These are phyloP conservation scores for Heliopora coerulea DNA, from an alignment of 92 coral and sea anemone genomes.

Conservation along the genomic window DNA sequence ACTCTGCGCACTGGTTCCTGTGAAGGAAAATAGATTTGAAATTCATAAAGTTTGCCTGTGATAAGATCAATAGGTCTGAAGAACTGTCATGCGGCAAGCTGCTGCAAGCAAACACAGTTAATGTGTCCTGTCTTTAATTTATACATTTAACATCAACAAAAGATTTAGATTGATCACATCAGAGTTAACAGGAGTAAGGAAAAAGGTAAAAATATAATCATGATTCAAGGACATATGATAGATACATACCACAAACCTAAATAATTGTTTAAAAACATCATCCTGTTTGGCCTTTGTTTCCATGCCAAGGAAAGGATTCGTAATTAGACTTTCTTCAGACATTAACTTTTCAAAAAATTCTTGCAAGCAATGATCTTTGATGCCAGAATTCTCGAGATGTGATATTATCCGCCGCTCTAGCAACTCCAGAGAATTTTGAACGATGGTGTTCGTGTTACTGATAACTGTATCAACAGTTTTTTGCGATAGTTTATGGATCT, in stretches of 20 bases:
- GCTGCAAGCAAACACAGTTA: too few species aligned
- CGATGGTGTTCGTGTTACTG: slow-evolving; percentile 41
- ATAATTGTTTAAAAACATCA: slow-evolving; percentile 40
- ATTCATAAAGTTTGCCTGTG: neutral
- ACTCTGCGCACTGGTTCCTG: slow-evolving; percentile 44
- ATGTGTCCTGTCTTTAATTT: too few species aligned
- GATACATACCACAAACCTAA: slow-evolving; percentile 53
- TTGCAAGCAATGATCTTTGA: slow-evolving; percentile 23
- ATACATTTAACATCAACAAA: too few species aligned
- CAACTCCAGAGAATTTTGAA: slow-evolving; percentile 30
- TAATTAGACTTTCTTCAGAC: slow-evolving; percentile 34
- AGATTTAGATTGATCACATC: too few species aligned
- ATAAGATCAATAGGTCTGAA: too few species aligned
- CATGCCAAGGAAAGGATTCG: slow-evolving; percentile 51
- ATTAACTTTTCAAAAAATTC: slow-evolving; percentile 37
- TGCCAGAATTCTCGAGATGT: slow-evolving; percentile 24
- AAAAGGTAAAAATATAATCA: too few species aligned
- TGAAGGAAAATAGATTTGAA: too few species aligned
- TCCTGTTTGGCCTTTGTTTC: slow-evolving; percentile 48
- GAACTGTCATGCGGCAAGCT: too few species aligned
- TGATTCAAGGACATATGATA: too few species aligned
- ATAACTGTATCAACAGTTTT: slow-evolving; percentile 43
- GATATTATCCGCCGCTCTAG: slow-evolving; percentile 21
- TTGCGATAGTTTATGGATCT: slow-evolving; percentile 44
- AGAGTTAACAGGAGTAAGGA: too few species aligned